Percentiles rank a stretch among this genome's conserved stretches.
These are phyloP conservation scores for Leptodactylus fallax DNA, from an alignment of 2,797 vertebrate genomes.

Conservation along the genomic window DNA sequence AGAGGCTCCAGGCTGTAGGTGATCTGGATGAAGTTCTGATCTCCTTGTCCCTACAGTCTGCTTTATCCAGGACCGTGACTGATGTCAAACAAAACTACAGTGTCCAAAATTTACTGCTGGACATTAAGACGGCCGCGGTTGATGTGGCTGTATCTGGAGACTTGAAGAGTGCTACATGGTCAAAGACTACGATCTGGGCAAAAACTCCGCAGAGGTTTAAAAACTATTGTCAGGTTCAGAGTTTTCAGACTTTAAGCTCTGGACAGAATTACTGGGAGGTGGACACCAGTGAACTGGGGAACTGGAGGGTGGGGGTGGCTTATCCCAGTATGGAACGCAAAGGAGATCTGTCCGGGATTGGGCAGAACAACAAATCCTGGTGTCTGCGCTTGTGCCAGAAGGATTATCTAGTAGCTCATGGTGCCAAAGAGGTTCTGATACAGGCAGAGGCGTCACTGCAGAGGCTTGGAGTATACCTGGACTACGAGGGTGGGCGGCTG, in stretches of 20 bases:
- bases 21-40: constrained; percentile 46
- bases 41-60: background rate
- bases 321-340: constrained; percentile 47
- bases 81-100: background rate
- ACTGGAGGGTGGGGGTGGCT: constrained; percentile 33
- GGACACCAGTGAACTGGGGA: constrained; percentile 44
- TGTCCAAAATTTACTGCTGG: constrained; percentile 27
- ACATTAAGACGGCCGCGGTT: constrained; percentile 35
- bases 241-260: constrained; percentile 29
- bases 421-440: background rate
- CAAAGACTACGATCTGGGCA: background rate
- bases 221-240: constrained; percentile 45
- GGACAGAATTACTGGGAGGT: constrained; percentile 52
- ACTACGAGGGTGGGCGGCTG: constrained; percentile 41
- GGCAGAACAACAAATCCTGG: constrained; percentile 48
- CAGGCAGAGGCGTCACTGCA: background rate
- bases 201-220: constrained; percentile 18
- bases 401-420: constrained; percentile 40
- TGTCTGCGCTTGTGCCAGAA: constrained; percentile 43
- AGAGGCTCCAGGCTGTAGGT: background rate
- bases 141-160: constrained; percentile 44
- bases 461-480: constrained; percentile 36
- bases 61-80: constrained; percentile 15
- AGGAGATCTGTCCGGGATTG: constrained; percentile 26
- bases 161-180: constrained; percentile 38